Evolutionary conservation across 2,888 invertebrate genomes (phyloP), one percentile per base, ranked within the genome.

Genomic region (Cataglyphis rosenhaueri): DNA sequence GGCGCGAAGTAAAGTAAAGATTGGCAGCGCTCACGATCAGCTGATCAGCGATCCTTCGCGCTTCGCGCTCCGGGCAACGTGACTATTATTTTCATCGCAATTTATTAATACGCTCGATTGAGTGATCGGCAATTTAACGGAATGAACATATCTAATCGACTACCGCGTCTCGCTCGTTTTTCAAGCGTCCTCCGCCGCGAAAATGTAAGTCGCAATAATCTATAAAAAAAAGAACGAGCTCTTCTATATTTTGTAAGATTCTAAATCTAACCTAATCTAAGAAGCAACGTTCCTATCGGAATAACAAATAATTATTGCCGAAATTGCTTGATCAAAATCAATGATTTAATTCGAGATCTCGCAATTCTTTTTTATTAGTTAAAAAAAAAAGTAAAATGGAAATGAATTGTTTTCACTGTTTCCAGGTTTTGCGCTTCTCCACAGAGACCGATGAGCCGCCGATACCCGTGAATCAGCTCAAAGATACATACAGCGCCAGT

Each of bases 381-480:
- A 29, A 29, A 15, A 12, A 65, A 18, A 52, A 64, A 68, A 52
- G 25, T 41, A 59, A 29, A 59, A 29, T 41, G 29, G 25, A 71
- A 73, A 52, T n/a, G 18, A 18, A n/a, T 70, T 2, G 10, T 15
- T 57, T 15, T 38, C 10, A 12, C 25, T 57, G 3, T 10, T 32
- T 78, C 61, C 35, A 78, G 78, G 25, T 78, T 12, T 78, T 18
- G 38, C 9, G 21, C 12, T 65, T 41, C 25, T 78, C 4, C 38
- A 81, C 84, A 18, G 87, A 91, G 73, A 25, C 82, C 6, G 65
- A 88, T 15, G 95, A 95, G 61, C 95, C 95, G 10, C 96, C 96
- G 85, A 96, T 98, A 79, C 98, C 98, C 0, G 96, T 95, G 91
- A 98, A 98, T 94, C 91, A 95, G 0, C 91, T 97, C 35, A 95